A percentile compares a stretch with the other conserved stretches of the same genome.
phyloP scores from a whole-genome alignment of 2,113 vertebrate genomes.

The Coturnix japonica region DNA sequence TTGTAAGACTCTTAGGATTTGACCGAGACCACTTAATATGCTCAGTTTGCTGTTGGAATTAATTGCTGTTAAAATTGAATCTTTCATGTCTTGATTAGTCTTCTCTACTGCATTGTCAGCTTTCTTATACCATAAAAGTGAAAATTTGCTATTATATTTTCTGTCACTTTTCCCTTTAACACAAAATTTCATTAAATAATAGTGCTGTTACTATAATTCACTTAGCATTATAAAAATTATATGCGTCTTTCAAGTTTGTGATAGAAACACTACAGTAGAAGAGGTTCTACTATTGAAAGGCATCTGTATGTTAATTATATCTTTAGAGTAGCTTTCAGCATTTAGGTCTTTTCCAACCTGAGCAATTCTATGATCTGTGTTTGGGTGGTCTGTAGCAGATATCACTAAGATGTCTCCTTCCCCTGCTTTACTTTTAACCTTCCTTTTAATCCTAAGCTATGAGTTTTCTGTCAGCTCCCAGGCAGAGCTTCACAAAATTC shows the following conservation, averaged over 20 bases:
- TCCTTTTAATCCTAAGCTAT: too few relatives aligned
- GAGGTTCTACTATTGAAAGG: not conserved
- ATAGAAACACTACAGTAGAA: accelerated
- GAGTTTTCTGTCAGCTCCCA: too few relatives aligned
- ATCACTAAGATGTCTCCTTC: too few relatives aligned
- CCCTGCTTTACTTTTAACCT: too few relatives aligned
- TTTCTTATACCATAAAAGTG: not conserved
- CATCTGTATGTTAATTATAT: not conserved
- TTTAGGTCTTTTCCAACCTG: not conserved
- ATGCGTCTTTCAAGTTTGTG: not conserved
- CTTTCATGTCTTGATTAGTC: conserved; percentile 48
- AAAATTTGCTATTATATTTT: not conserved
- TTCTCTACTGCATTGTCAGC: not conserved
- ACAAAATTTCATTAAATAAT: not conserved
- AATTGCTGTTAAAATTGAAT: conserved; percentile 59
- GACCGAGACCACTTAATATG: conserved; percentile 10
- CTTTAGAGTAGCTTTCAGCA: not conserved
- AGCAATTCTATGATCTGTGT: too few relatives aligned
- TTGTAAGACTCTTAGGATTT: conserved; percentile 55
- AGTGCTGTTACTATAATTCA: not conserved
- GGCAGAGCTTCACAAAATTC: too few relatives aligned
- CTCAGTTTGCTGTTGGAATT: conserved; percentile 41
- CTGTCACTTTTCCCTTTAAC: not conserved
- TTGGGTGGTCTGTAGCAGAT: too few relatives aligned
- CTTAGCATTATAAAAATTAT: not conserved